A percentile compares a stretch with the other conserved stretches of the same genome.
Evolutionary conservation across 2,113 vertebrate species (phyloP).

Genomic region (Poecile atricapillus): DNA sequence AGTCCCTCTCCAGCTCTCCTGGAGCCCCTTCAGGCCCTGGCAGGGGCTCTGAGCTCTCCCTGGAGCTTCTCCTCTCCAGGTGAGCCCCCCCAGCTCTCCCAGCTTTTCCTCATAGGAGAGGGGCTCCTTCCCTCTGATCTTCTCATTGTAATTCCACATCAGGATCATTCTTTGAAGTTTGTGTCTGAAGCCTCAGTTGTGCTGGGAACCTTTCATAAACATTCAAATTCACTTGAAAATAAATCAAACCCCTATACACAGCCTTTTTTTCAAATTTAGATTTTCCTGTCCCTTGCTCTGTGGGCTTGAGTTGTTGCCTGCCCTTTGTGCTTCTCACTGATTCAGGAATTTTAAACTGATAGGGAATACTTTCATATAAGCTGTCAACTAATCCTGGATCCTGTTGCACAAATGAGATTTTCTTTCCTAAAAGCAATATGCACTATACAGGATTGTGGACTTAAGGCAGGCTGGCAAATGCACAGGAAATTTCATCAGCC

Average conservation of each 20-base stretch:
- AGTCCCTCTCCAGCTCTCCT: neutral
- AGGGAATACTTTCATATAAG: neutral
- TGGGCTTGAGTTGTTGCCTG: neutral
- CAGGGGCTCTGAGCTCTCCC: neutral
- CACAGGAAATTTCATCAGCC: neutral
- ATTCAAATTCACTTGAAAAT: neutral
- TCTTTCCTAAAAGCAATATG: neutral
- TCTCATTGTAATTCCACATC: fast-evolving
- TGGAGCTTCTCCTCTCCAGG: neutral
- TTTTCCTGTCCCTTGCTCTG: neutral
- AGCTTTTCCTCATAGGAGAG: neutral
- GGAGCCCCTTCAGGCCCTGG: fast-evolving
- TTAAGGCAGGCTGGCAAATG: neutral
- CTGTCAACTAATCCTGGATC: neutral
- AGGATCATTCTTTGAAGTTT: neutral
- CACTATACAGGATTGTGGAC: neutral
- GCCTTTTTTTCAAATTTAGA: neutral
- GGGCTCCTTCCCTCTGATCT: neutral
- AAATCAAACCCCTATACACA: neutral
- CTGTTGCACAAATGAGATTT: neutral
- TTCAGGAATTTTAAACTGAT: neutral
- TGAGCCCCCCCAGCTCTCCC: fast-evolving
- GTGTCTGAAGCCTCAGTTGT: neutral
- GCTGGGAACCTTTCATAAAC: neutral
- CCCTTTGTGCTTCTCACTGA: neutral